Conservation (phyloP, 2,888 invertebrate genomes). For the Aromia moschata region DNA sequence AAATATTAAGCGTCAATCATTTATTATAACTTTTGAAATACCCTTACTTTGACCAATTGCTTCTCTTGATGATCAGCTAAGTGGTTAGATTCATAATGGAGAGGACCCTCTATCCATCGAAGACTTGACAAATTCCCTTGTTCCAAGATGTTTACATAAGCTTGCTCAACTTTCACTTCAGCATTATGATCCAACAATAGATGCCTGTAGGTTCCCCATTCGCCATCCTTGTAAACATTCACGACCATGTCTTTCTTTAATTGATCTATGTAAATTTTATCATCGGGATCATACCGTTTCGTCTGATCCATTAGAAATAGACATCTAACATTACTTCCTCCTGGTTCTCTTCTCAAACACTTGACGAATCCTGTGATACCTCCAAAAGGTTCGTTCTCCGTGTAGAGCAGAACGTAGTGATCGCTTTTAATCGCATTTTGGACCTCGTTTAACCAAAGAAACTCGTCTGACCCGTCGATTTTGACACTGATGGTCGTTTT, state of each 20-base stretch:
- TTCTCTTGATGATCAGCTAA: conserved; percentile 2
- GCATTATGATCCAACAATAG: conserved; percentile 68
- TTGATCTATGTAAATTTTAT: conserved; percentile 70
- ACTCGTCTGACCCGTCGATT: neutral
- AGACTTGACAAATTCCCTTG: conserved; percentile 88
- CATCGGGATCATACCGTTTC: conserved; percentile 69
- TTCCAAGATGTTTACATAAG: conserved; percentile 79
- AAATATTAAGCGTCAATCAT: neutral
- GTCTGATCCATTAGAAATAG: conserved; percentile 69
- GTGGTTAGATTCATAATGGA: conserved; percentile 39
- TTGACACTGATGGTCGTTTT: neutral
- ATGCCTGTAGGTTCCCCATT: conserved; percentile 79
- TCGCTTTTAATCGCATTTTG: neutral
- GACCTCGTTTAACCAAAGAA: neutral
- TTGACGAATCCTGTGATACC: conserved; percentile 85
- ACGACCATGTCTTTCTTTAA: conserved; percentile 77
- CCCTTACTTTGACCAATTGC: conserved; percentile 31
- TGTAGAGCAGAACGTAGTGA: conserved; percentile 58
- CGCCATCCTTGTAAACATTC: conserved; percentile 75
- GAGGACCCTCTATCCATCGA: conserved; percentile 79
- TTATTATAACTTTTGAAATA: neutral
- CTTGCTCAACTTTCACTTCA: conserved; percentile 67
- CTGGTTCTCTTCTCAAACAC: conserved; percentile 72
- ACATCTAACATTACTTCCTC: conserved; percentile 59
- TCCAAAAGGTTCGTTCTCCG: conserved; percentile 73